Evolutionary conservation across 2,888 invertebrate species (phyloP).

Genomic region (Blastobasis adustella): DNA sequence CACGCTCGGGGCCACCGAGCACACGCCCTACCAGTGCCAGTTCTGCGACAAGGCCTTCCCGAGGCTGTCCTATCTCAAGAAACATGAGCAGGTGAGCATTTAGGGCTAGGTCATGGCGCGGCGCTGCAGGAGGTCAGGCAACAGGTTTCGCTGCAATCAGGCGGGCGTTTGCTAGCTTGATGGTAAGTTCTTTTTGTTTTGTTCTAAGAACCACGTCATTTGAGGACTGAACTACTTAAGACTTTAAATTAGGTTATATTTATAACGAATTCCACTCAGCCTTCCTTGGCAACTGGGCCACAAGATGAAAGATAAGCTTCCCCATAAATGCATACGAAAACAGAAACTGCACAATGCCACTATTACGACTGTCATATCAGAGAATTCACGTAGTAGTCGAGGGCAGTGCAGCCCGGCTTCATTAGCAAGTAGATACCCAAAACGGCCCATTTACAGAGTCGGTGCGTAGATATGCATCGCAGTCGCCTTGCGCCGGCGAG

Average conservation of each 20-base stretch:
- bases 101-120: not conserved
- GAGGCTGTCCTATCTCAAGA: slow-evolving; percentile 88
- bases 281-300: not conserved
- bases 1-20: slow-evolving; percentile 80
- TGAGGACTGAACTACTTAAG: too few relatives aligned
- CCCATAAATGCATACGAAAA: slow-evolving; percentile 46
- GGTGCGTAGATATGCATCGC: slow-evolving; percentile 68
- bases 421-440: slow-evolving; percentile 72
- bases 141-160: too few relatives aligned
- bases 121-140: too few relatives aligned
- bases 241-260: too few relatives aligned
- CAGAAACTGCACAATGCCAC: slow-evolving; percentile 41
- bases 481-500: slow-evolving; percentile 41
- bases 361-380: slow-evolving; percentile 57
- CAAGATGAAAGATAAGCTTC: slow-evolving; percentile 1
- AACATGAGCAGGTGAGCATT: slow-evolving; percentile 89
- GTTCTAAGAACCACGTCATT: too few relatives aligned
- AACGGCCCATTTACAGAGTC: slow-evolving; percentile 69
- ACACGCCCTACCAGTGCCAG: slow-evolving; percentile 91
- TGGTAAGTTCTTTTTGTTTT: too few relatives aligned
- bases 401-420: slow-evolving; percentile 53
- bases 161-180: too few relatives aligned
- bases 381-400: slow-evolving; percentile 58
- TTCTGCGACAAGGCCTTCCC: slow-evolving; percentile 95
- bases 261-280: too few relatives aligned